Evolutionary conservation across 1,140 invertebrate genomes (phyloP).

Genomic region (Lethocerus indicus): DNA sequence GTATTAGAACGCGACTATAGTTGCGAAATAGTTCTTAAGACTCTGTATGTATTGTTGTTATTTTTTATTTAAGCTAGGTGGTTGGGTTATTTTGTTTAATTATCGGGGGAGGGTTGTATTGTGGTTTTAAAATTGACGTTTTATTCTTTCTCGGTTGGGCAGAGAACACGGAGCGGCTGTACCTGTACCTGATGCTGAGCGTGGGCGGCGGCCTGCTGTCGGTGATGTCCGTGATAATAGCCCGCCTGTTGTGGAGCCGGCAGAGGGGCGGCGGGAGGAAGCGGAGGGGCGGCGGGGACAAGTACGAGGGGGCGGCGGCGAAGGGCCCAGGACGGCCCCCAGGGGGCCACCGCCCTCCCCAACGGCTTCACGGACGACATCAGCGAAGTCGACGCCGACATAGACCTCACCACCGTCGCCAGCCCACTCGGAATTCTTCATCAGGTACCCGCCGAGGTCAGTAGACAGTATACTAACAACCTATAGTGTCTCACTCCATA

Average conservation of each 20-base stretch:
- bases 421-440: background rate
- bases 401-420: conserved; percentile 31
- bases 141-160: conserved; percentile 20
- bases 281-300: too few species aligned
- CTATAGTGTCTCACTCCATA: background rate
- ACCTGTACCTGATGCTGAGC: conserved; percentile 57
- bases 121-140: background rate
- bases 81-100: background rate
- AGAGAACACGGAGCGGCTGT: conserved; percentile 63
- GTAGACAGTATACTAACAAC: background rate
- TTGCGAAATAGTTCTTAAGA: too few species aligned
- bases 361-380: conserved; percentile 53
- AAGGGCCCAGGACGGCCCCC: conserved; percentile 32
- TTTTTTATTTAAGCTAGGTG: background rate
- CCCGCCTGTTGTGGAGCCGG: conserved; percentile 40
- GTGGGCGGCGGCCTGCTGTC: conserved; percentile 45
- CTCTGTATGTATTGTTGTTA: background rate
- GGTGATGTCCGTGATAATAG: conserved; percentile 45
- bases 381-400: conserved; percentile 52
- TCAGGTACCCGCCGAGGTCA: background rate
- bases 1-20: too few species aligned
- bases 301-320: conserved; percentile 30
- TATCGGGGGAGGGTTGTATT: background rate
- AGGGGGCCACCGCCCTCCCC: conserved; percentile 37
- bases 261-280: too few species aligned